A percentile compares a stretch with the other conserved stretches of the same genome.
Conservation (phyloP, 2,113 vertebrate species). For the Microcebus murinus region DNA sequence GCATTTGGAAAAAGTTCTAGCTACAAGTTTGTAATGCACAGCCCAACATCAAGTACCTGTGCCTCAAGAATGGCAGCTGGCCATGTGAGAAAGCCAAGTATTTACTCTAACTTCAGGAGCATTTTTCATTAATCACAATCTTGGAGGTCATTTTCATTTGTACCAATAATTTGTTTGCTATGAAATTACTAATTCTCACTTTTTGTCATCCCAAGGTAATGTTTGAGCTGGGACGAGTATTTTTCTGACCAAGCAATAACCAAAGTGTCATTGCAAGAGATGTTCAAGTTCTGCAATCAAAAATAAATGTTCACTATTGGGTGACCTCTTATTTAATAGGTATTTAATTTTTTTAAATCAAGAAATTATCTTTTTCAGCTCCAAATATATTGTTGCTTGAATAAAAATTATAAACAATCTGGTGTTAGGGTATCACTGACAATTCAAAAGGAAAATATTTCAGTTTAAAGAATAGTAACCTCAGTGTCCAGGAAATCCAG, state of each 20-base stretch:
- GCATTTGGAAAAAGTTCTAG: background rate
- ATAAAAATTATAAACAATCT: constrained; percentile 58
- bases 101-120: background rate
- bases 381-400: constrained; percentile 26
- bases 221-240: constrained; percentile 77
- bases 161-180: background rate
- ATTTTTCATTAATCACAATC: background rate
- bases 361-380: background rate
- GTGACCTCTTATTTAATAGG: background rate
- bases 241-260: constrained; percentile 63
- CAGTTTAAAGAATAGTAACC: background rate
- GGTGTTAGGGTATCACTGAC: background rate
- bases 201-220: constrained; percentile 66
- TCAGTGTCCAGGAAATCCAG: background rate
- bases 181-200: background rate
- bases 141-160: background rate
- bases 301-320: background rate
- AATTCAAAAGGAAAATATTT: constrained; percentile 15
- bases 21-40: background rate
- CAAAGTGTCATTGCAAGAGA: background rate
- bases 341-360: constrained; percentile 37
- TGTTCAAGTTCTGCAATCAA: constrained; percentile 15
- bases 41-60: background rate
- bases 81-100: background rate
- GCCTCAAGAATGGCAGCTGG: background rate